Evolutionary conservation across 2,888 invertebrate species (phyloP), one percentile per base, ranked within the genome.

Genomic region (Trimorus sp.): DNA sequence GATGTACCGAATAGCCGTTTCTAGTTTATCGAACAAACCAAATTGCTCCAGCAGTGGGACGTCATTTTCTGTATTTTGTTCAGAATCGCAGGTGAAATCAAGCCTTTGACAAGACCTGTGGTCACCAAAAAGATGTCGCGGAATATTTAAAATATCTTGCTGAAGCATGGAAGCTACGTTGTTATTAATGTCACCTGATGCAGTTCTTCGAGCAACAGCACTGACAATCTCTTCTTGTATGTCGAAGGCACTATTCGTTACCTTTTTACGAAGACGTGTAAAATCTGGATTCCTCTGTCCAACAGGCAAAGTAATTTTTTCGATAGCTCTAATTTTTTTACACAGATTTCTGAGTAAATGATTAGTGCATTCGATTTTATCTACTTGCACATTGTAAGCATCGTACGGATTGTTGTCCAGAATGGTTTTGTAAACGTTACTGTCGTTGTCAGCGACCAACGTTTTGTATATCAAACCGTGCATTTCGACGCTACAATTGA

Each of bases 321-420:
- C 42, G 7, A 60, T 48, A 2, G 60, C 2, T 15, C 26, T 49
- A 16, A 78, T 40, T 12, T 56, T 42, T 40, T 63, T 79, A 26
- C 56, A 42, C 6, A 74, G 56, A 38, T 63, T 63, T 11, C 68
- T 36, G 14, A 51, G 38, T 6, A 73, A 16, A 40, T 79, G 73
- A n/a, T 68, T 68, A 3, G 9, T 26, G 40, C 79, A 80, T 45
- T 70, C 51, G 58, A 80, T 60, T 54, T 80, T 80, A 12, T 75
- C 6, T 9, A 79, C 65, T 8, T 36, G 15, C n/a, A 80, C 48
- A 8, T 54, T 81, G 40, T 40, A 11, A 40, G 40, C 40, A 40
- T 40, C 40, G 11, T 40, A 40, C 7, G 40, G 40, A 0, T 62
- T 70, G n/a, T 48, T 45, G 36, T 65, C 14, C n/a, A 42, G 9